Evolutionary conservation across 1,140 invertebrate species (phyloP).

Genomic region (Bilobella aurantiaca): DNA sequence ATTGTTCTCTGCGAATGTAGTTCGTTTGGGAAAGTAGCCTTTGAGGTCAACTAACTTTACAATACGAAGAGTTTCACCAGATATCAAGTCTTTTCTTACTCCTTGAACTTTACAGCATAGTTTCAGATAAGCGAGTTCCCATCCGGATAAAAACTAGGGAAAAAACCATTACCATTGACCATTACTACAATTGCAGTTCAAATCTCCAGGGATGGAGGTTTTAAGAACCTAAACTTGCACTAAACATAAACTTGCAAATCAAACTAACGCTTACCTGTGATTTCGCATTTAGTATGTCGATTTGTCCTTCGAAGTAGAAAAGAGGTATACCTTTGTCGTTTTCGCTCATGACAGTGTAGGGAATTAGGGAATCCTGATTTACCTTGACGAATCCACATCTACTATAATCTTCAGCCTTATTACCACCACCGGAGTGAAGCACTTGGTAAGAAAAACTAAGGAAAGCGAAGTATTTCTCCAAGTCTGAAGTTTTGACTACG

Average conservation of each 20-base stretch:
- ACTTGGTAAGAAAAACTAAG: slow-evolving; percentile 77
- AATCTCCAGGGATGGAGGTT: no score
- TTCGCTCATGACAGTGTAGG: slow-evolving; percentile 69
- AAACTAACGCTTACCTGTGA: slow-evolving; percentile 62
- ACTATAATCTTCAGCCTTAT: slow-evolving; percentile 45
- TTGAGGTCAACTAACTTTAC: slow-evolving; percentile 81
- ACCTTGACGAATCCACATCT: slow-evolving; percentile 88
- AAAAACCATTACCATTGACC: no score
- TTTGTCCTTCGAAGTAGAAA: slow-evolving; percentile 89
- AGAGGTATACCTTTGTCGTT: slow-evolving; percentile 76
- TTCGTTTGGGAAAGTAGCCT: slow-evolving; percentile 76
- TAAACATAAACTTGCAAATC: no score
- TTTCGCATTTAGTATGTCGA: slow-evolving; percentile 73
- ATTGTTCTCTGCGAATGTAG: slow-evolving; percentile 50
- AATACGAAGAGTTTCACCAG: slow-evolving; percentile 74
- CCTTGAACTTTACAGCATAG: slow-evolving; percentile 90
- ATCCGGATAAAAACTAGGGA: slow-evolving; percentile 54
- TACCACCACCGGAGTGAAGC: slow-evolving; percentile 46
- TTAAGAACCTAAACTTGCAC: no score
- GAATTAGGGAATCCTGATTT: slow-evolving; percentile 85
- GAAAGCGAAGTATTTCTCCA: slow-evolving; percentile 81
- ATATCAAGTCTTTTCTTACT: slow-evolving; percentile 78
- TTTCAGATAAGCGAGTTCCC: slow-evolving; percentile 83
- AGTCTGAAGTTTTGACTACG: slow-evolving; percentile 74
- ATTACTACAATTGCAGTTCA: no score